A percentile compares a stretch with the other conserved stretches of the same genome.
Evolutionary conservation across 2,797 vertebrate species (phyloP).

Genomic region (Enteromius viviparus): DNA sequence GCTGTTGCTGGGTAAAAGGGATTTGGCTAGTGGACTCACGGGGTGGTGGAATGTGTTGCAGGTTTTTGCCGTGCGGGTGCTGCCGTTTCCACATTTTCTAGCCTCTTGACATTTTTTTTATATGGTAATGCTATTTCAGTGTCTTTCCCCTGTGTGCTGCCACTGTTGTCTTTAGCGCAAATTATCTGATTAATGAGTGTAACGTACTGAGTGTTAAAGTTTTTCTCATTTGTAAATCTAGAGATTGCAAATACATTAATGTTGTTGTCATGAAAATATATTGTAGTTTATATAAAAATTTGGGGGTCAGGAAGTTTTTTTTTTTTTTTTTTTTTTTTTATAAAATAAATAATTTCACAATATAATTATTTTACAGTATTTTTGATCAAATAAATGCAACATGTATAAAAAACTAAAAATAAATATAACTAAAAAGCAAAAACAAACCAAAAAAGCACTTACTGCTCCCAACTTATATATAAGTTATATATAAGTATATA

Average conservation of each 20-base stretch:
- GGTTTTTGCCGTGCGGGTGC: slow-evolving; percentile 3
- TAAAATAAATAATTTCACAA: neutral
- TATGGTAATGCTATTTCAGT: slow-evolving; percentile 1
- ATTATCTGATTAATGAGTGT: slow-evolving; percentile 4
- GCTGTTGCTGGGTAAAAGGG: slow-evolving; percentile 22
- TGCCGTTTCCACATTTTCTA: neutral
- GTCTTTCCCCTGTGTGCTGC: neutral
- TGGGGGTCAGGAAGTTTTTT: too few relatives aligned
- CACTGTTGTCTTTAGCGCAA: neutral
- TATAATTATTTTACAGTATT: neutral
- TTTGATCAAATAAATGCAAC: neutral
- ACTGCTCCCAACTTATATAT: neutral
- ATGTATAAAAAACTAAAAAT: neutral
- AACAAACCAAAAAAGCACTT: neutral
- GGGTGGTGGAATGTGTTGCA: slow-evolving; percentile 20
- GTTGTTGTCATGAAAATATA: neutral
- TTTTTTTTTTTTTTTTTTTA: neutral
- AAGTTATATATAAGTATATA: too few relatives aligned
- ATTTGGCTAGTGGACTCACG: slow-evolving; percentile 12
- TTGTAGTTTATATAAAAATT: neutral
- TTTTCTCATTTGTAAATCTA: neutral
- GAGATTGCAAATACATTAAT: neutral
- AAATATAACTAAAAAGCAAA: too few relatives aligned
- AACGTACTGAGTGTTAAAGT: neutral
- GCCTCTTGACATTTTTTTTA: slow-evolving; percentile 16